Base-by-base conservation (phyloP, 53 echinoderm and acorn worm species). In the Echinometra lucunter region DNA sequence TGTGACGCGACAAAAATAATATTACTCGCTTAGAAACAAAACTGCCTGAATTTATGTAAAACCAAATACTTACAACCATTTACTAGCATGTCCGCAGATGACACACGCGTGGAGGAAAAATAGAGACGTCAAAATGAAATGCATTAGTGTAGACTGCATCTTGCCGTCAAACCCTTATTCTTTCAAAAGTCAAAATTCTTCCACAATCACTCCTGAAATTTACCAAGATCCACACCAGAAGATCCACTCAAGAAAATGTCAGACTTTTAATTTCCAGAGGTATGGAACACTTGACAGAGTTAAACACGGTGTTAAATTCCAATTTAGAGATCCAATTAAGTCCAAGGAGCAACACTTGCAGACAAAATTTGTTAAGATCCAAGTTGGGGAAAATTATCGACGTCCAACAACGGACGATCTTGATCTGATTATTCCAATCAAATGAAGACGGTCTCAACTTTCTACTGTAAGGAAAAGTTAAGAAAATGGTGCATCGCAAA, bases 31-130 rank as follows among this genome's bases (percentile, higher is more conserved):
- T 63, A 25, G n/a, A 60, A 49, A 6, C 9, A 49, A 63, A 25
- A 63, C 63, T n/a, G n/a, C n/a, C n/a, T n/a, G 4, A 63, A 63
- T 63, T 19, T 25, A 63, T 27, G 23, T 63, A 4, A 27, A 25
- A 95, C n/a, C 9, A 47, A 40, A 75, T 96, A 97, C 97, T 97
- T 94, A 97, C 97, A 97, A 37, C 97, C 97, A 97, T 96, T 95
- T 96, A 75, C 96, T 96, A 0, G 97, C 97, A 32, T 96, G 75
- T 34, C 96, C 97, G 55, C 96, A 97, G 87, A 97, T 58, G 40
- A 97, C 94, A 67, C 96, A 97, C 1, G 95, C 95, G 30, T 97
- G 97, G 18, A 97, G 80, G 21, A 97, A 72, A 45, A 95, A 85
- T 17, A 95, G 55, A 11, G 53, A 57, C 55, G 49, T 63, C 91